phyloP scores from a whole-genome alignment of 2,888 invertebrate species.

The Agonopterix arenella region DNA sequence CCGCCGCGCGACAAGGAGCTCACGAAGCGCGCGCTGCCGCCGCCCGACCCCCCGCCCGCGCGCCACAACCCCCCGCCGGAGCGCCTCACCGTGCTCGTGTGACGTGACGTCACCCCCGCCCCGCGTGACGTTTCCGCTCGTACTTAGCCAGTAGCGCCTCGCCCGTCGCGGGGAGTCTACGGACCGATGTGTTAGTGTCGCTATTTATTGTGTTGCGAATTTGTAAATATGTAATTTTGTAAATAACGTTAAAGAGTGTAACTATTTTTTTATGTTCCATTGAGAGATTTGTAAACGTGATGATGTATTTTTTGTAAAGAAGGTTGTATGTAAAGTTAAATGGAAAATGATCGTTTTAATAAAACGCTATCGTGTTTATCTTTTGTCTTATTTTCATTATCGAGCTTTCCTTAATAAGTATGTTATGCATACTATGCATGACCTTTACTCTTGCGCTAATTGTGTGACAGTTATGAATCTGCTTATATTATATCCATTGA shows the following conservation, averaged over 20 bases:
- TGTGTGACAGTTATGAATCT: not conserved
- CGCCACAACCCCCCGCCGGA: slow-evolving; percentile 55
- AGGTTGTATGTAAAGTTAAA: slow-evolving; percentile 40
- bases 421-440: not conserved
- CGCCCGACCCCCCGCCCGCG: slow-evolving; percentile 53
- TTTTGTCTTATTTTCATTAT: slow-evolving; percentile 12
- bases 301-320: slow-evolving; percentile 51
- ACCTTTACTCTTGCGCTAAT: not conserved
- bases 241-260: slow-evolving; percentile 58
- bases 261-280: slow-evolving; percentile 35
- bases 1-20: slow-evolving; percentile 86
- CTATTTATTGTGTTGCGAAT: slow-evolving; percentile 4
- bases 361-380: slow-evolving; percentile 37
- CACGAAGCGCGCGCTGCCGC: slow-evolving; percentile 81
- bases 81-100: slow-evolving; percentile 67
- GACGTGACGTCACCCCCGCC: slow-evolving; percentile 14
- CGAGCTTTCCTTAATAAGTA: no score
- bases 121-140: slow-evolving; percentile 2
- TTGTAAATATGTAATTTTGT: slow-evolving; percentile 68
- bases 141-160: slow-evolving; percentile 4
- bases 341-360: slow-evolving; percentile 50
- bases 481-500: not conserved
- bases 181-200: not conserved
- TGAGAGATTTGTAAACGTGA: slow-evolving; percentile 30
- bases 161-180: not conserved